phyloP scores from a whole-genome alignment of 2,113 vertebrate species.

The Ceyx margarethae region DNA sequence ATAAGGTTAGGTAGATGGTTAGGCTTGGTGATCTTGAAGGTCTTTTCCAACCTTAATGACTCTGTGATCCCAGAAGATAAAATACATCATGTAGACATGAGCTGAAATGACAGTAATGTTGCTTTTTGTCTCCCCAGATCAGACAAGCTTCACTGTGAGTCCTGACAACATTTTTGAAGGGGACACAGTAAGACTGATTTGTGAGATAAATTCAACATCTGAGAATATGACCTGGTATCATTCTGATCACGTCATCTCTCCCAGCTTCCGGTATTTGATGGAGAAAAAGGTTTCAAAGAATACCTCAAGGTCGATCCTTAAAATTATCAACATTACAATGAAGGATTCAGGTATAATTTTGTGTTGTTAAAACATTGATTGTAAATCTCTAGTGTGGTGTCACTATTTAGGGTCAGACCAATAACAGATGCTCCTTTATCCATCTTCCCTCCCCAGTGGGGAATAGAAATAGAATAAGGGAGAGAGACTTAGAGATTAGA shows the following conservation, averaged over 20 bases:
- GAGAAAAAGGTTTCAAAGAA: not conserved
- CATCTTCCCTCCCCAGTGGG: too few relatives aligned
- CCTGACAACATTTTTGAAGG: slow-evolving; percentile 67
- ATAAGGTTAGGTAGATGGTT: too few relatives aligned
- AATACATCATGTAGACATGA: not conserved
- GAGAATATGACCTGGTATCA: slow-evolving; percentile 54
- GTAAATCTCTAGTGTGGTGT: not conserved
- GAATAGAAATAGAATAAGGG: too few relatives aligned
- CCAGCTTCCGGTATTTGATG: not conserved
- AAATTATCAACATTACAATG: not conserved
- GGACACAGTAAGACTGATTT: slow-evolving; percentile 64
- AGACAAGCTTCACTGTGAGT: slow-evolving; percentile 34
- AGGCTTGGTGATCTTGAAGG: too few relatives aligned
- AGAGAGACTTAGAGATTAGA: too few relatives aligned
- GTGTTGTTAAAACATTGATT: not conserved
- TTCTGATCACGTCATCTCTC: not conserved
- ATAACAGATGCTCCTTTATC: too few relatives aligned
- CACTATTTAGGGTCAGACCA: too few relatives aligned
- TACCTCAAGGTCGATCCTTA: slow-evolving; percentile 10
- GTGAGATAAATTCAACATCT: slow-evolving; percentile 24
- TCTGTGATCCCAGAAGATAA: not conserved
- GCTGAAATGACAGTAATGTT: not conserved
- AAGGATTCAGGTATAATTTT: slow-evolving; percentile 59
- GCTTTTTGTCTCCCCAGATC: slow-evolving; percentile 59
- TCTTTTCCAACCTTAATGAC: too few relatives aligned